Evolutionary conservation across 2,888 invertebrate species (phyloP), one percentile per base, ranked within the genome.

Genomic region (Drosophila algonquin): DNA sequence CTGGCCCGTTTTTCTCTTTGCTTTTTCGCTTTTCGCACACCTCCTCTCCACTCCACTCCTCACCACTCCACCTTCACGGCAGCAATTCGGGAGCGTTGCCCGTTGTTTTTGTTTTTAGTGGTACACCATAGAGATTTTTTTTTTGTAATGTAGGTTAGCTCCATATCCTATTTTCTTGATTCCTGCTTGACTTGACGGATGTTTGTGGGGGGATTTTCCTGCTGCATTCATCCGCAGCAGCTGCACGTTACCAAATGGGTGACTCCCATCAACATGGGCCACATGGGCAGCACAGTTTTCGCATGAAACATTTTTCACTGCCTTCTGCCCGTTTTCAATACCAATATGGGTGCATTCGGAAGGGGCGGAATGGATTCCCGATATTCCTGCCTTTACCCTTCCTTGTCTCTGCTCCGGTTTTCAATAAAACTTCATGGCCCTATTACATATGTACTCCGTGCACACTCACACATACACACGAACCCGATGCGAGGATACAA

Each of bases 371-470:
- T 16, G 30, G 53, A 18, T 53, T 24, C 24, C 53, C 48, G 51
- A 24, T 55, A 35, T 40, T 40, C 24, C 40, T 58, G 35, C 63
- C 58, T 68, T 48, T 55, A 54, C 48, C 50, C 63, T 62, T 59
- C 50, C 63, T 62, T 59, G 69, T 69, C 58, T 68, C 62, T 69
- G 69, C 71, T 75, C 73, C 76, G 75, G 77, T 85, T 82, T 87
- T 82, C 83, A 85, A 84, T 80, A 87, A 87, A 87, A 84, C 87
- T 87, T 74, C 88, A 80, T 85, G 87, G 86, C 86, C 89, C 82
- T 90, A 81, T 89, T 90, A 83, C 75, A 80, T 81, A 70, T 81
- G 84, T 81, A 83, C 73, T 52, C 77, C 74, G 75, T 73, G 70
- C 70, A 80, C 84, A 59, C 72, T 59, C 58, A 44, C 50, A 50